These are phyloP conservation scores for Mesitornis unicolor DNA, from an alignment of 2,113 vertebrate genomes.

Conservation along the genomic window DNA sequence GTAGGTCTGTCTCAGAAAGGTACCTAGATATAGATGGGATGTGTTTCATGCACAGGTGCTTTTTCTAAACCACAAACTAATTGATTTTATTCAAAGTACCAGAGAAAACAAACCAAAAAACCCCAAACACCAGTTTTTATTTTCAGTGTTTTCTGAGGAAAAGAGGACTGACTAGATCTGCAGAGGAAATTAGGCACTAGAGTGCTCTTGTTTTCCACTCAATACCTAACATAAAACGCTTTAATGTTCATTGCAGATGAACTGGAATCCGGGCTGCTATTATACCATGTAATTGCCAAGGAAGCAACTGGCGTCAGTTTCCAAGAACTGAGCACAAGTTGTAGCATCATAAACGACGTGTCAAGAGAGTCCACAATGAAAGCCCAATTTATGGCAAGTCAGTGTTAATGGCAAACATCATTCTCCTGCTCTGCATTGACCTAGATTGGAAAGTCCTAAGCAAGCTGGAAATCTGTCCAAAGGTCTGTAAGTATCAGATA, in stretches of 20 bases:
- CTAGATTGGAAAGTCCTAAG: not conserved
- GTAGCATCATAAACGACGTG: not conserved
- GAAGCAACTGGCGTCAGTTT: not conserved
- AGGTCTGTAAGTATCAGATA: not conserved
- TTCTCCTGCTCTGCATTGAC: not conserved
- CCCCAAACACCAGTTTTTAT: not conserved
- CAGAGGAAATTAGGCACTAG: not conserved
- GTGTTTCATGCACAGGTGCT: not conserved
- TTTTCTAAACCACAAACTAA: not conserved
- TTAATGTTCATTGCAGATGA: not conserved
- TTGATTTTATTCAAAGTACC: not conserved
- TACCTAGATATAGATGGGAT: not conserved
- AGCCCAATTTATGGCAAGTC: not conserved
- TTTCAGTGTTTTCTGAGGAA: not conserved
- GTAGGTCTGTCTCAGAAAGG: not conserved
- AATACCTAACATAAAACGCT: not conserved
- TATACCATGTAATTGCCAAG: not conserved
- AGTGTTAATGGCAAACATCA: not conserved
- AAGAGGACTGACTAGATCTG: not conserved
- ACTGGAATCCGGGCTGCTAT: not conserved
- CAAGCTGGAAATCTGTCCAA: not conserved
- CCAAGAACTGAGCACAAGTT: not conserved
- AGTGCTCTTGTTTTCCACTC: not conserved
- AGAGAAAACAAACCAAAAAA: too few relatives aligned
- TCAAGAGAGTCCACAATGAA: not conserved